Base-by-base conservation (phyloP, 2,888 invertebrate genomes). In the Capitulum mitella region DNA sequence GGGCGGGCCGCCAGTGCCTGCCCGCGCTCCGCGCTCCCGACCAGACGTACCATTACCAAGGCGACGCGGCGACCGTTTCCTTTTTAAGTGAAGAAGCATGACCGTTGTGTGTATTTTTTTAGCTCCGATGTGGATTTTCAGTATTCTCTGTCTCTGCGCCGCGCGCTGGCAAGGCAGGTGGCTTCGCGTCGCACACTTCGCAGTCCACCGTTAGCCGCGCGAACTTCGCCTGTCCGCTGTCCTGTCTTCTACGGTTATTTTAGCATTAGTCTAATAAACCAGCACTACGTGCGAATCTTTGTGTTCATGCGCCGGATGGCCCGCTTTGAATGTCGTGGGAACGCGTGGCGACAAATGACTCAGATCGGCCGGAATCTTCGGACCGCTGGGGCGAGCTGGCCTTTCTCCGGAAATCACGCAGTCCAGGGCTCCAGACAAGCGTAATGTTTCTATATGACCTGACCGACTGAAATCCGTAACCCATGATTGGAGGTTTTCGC, bases 201-300 rank as follows among this genome's bases (percentile, higher is more conserved):
- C 22, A 6, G 26, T 54, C 26, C n/a, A 5, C 22, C 54, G 6
- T 26, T n/a, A 54, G n/a, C n/a, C 22, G 26, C 3, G 26, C 10
- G 5, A 54, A 22, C 22, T 6, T n/a, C 51, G 51, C 54, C 37
- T 34, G 8, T 37, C 3, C 37, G 37, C 70, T 37, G 70, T 70
- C 70, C 61, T 70, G 70, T 70, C 70, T 8, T 37, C 34, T 70
- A 32, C 29, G 70, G 64, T 70, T 70, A 70, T 70, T 70, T 70
- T 70, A 70, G 70, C 22, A 37, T 37, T 70, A 29, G 70, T 16
- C 70, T 32, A 70, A 70, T 70, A 70, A 70, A 70, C 14, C 12
- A 22, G 37, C 70, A 70, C 70, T 14, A 22, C 16, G 70, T 70
- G 37, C 37, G 22, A n/a, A n/a, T n/a, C n/a, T n/a, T n/a, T n/a